Evolutionary conservation across 2,113 vertebrate genomes (phyloP).

Genomic region (Cavia aperea): DNA sequence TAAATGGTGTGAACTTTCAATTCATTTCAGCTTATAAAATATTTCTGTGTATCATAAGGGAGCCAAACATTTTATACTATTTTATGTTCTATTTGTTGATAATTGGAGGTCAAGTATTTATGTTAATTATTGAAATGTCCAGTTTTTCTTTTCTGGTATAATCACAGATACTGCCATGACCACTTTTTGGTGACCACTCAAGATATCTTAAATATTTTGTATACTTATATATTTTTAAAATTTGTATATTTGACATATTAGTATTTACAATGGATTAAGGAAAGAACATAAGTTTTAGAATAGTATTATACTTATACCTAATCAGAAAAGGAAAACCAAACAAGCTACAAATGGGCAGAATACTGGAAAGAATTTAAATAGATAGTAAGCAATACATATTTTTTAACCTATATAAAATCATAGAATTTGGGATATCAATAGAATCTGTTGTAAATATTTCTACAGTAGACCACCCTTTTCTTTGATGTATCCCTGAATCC

Average conservation of each 20-base stretch:
- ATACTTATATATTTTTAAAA: background rate
- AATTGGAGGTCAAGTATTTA: background rate
- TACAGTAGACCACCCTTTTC: background rate
- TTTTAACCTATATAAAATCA: background rate
- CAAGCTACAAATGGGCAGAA: background rate
- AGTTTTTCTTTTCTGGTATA: background rate
- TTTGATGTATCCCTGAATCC: background rate
- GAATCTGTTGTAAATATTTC: background rate
- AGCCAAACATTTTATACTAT: background rate
- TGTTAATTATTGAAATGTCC: background rate
- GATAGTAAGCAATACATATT: background rate
- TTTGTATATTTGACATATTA: background rate
- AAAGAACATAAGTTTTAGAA: constrained; percentile 23
- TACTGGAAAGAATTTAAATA: constrained; percentile 20
- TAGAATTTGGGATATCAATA: background rate
- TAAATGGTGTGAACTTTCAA: background rate
- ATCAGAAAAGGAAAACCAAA: background rate
- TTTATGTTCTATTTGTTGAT: background rate
- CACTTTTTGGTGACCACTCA: background rate
- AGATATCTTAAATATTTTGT: constrained; percentile 18
- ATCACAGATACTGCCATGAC: background rate
- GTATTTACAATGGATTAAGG: background rate
- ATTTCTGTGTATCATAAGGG: background rate
- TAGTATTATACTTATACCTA: background rate
- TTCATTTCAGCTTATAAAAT: background rate